Percentiles rank a stretch among this genome's conserved stretches.
Conservation (phyloP, 2,113 vertebrate species). For the Microcebus jonahi region DNA sequence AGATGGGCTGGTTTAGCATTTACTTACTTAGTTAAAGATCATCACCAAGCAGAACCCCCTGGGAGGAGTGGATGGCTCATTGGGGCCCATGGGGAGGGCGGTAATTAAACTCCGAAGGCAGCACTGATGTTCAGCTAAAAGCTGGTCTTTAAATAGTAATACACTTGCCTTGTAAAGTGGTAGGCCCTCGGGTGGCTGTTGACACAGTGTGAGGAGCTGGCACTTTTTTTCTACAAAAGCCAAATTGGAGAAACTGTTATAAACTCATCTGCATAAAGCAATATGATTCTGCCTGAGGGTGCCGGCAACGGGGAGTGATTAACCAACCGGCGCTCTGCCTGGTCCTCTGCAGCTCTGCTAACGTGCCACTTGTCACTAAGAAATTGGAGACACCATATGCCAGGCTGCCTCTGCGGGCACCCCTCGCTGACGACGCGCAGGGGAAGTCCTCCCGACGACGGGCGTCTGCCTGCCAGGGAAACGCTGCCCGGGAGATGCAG, state of each 20-base stretch:
- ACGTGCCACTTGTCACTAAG: conserved; percentile 91
- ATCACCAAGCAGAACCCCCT: conserved; percentile 84
- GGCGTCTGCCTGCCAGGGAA: conserved; percentile 12
- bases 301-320: conserved; percentile 91
- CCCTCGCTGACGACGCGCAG: conserved; percentile 80
- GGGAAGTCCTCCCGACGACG: conserved; percentile 75
- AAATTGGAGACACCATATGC: conserved; percentile 93
- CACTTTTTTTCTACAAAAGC: conserved; percentile 86
- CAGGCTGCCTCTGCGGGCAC: conserved; percentile 87
- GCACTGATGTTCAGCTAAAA: conserved; percentile 89
- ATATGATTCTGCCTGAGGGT: conserved; percentile 91
- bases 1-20: conserved; percentile 83
- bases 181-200: conserved; percentile 94
- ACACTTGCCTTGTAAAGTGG: conserved; percentile 86
- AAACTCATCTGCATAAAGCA: conserved; percentile 97
- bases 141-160: conserved; percentile 93
- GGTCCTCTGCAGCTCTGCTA: conserved; percentile 86
- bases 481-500: not conserved
- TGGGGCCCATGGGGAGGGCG: conserved; percentile 88
- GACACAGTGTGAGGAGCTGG: conserved; percentile 90
- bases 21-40: conserved; percentile 89
- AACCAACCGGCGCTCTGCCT: conserved; percentile 86
- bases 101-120: conserved; percentile 92
- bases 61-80: conserved; percentile 85
- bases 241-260: conserved; percentile 93